Evolutionary conservation across 2,888 invertebrate genomes (phyloP).

Genomic region (Drosophila mayaguana): DNA sequence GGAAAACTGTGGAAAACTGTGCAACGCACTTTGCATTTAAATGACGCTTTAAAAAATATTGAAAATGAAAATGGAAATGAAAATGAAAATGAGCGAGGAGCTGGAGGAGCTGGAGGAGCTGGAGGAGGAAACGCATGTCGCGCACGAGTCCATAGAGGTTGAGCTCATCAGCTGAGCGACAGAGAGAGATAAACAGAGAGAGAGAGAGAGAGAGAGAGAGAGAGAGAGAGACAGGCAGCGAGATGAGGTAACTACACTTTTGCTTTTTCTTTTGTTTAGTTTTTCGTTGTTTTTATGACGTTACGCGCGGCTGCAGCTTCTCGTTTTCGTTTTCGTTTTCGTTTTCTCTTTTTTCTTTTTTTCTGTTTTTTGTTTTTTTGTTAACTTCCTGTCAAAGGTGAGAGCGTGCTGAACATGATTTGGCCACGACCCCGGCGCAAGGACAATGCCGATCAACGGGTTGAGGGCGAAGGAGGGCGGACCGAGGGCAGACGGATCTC

Average conservation of each 20-base stretch:
- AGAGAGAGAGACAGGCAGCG: not conserved
- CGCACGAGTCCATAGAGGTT: slow-evolving; percentile 63
- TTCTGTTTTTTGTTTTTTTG: slow-evolving; percentile 8
- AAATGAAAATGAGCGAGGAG: slow-evolving; percentile 32
- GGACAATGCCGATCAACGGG: slow-evolving; percentile 34
- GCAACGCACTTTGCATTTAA: slow-evolving; percentile 73
- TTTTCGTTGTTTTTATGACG: slow-evolving; percentile 35
- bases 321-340: slow-evolving; percentile 20
- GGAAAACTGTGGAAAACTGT: not conserved
- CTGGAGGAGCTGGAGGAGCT: slow-evolving; percentile 10
- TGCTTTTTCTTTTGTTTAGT: slow-evolving; percentile 59
- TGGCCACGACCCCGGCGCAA: slow-evolving; percentile 63
- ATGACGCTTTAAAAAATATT: slow-evolving; percentile 65
- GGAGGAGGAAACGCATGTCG: slow-evolving; percentile 50
- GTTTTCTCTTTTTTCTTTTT: slow-evolving; percentile 8
- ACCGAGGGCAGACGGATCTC: slow-evolving; percentile 14
- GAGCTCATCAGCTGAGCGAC: slow-evolving; percentile 8
- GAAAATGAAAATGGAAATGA: slow-evolving; percentile 41
- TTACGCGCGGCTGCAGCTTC: slow-evolving; percentile 54
- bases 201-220: not conserved
- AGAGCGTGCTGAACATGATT: slow-evolving; percentile 75
- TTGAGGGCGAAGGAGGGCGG: not conserved
- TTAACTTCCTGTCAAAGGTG: slow-evolving; percentile 70
- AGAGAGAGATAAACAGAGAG: not conserved
- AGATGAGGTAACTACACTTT: slow-evolving; percentile 58